Base-by-base conservation (phyloP, 2,113 vertebrate genomes). In the Scortum barcoo region DNA sequence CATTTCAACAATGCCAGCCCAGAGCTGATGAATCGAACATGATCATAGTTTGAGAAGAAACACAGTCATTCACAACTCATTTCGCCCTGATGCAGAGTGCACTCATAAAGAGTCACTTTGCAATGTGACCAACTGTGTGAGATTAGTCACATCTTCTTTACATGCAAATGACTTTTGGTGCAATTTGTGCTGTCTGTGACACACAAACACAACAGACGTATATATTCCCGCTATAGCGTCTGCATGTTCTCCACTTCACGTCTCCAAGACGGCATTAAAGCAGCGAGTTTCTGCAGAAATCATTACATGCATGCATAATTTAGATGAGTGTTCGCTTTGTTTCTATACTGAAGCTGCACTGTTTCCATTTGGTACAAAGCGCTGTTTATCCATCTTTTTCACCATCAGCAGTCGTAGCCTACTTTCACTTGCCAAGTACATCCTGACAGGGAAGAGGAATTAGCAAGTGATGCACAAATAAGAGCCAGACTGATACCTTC, bases 281-380 rank as follows among this genome's bases (percentile, higher is more conserved):
- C 14, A 10, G 40, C 10, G 48, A 2, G 58, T 61, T 79, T 56
- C 57, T 20, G 30, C 9, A 53, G 4, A 14, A 44, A 42, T 44
- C 60, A 60, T 73, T 20, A 30, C 72, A 82, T 8, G 53, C 68
- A 79, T 87, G 75, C 78, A 86, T 92, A 82, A 89, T 88, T 81
- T 28, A 79, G 48, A 86, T 13, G 33, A 63, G 66, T 2, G 17
- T 63, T 72, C 56, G 68, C 57, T 85, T 77, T 90, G 65, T 78
- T 66, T 74, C 14, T 38, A 28, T 4, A 28, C 38, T 26, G 40
- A 75, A 38, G 83, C n/a, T 53, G 36, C 51, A 56, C 38, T 44
- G 20, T 81, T 78, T 69, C 66, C 65, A 38, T 72, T 83, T 40
- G 51, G 40, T 46, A 42, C 74, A 53, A 72, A 83, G 67, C 26